These are phyloP conservation scores for Accipiter virgatus DNA, from an alignment of 2,113 vertebrate genomes.

Conservation along the genomic window DNA sequence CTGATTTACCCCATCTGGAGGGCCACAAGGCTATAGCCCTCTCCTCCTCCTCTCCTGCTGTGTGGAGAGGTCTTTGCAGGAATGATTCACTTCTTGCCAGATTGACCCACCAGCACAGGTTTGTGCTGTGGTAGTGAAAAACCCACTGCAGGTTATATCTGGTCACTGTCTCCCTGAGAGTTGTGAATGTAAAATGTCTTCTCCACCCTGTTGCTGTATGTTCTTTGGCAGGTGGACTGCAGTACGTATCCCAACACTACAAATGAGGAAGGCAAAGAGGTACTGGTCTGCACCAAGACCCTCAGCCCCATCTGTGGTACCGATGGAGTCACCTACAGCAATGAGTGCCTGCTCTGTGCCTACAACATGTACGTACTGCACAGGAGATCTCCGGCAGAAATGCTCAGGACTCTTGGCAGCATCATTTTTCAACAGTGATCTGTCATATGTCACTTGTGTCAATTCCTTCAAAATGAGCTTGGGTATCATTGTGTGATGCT, in stretches of 20 bases:
- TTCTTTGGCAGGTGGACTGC: constrained; percentile 46
- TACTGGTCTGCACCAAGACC: background rate
- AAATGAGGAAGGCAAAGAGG: background rate
- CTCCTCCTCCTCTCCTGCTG: background rate
- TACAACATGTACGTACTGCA: background rate
- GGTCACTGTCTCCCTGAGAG: background rate
- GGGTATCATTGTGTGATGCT: background rate
- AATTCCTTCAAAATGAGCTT: background rate
- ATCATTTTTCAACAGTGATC: background rate
- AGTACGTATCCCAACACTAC: background rate
- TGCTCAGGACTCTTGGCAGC: background rate
- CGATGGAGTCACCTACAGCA: background rate
- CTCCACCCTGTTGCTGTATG: background rate
- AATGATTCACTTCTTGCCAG: background rate
- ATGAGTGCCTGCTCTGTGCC: constrained; percentile 33
- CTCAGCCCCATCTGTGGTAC: background rate
- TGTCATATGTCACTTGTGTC: background rate
- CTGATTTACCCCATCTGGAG: background rate
- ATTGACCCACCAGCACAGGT: background rate
- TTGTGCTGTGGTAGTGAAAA: background rate
- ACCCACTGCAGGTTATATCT: too few relatives aligned
- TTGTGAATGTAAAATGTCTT: accelerated
- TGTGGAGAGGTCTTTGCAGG: background rate
- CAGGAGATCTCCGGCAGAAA: background rate
- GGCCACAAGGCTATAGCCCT: background rate